Base-by-base conservation (phyloP, 1,140 invertebrate genomes). In the Acromyrmex charruanus region DNA sequence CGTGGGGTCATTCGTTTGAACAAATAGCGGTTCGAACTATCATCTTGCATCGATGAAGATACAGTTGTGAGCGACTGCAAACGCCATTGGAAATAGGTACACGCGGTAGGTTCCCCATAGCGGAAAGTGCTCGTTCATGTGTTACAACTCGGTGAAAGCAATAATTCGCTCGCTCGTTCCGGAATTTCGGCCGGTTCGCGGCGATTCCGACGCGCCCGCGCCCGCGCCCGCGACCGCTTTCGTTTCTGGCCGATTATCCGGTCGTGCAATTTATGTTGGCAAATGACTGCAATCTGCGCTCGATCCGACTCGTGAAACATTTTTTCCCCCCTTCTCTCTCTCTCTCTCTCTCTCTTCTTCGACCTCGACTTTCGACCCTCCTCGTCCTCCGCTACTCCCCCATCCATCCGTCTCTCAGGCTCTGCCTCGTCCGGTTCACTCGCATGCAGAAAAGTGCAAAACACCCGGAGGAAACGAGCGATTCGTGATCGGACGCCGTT, bases 381-480 rank as follows among this genome's bases (percentile, higher is more conserved):
- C 44, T 68, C 80, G 25, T 49, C 44, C 68, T 39, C 28, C 28
- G 6, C n/a, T 25, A 6, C 80, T 21, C n/a, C n/a, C 35, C n/a
- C 25, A 31, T 31, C 31, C 3, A 44, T 53, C 35, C 51, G 25
- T 61, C 39, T 39, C 58, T n/a, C 49, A 35, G 65, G 7, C 59
- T 58, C 25, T 85, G 49, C 59, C 59, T 25, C 75, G 68, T 66
- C 51, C 69, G 88, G 49, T 51, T 55, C 63, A 86, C 87, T 89
- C 90, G 89, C 89, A 89, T 91, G 89, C 87, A 91, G 87, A 91
- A 91, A 91, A 90, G 89, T 89, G 90, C 90, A 91, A 90, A 91
- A 91, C 89, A 90, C 44, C 90, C 87, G 87, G 79, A 84, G 90
- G 89, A 91, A 91, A 91, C 90, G 71, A 91, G 90, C 86, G 87